Evolutionary conservation across 2,113 vertebrate species (phyloP), one percentile per base, ranked within the genome.

Genomic region (Eudyptes chrysolophus): DNA sequence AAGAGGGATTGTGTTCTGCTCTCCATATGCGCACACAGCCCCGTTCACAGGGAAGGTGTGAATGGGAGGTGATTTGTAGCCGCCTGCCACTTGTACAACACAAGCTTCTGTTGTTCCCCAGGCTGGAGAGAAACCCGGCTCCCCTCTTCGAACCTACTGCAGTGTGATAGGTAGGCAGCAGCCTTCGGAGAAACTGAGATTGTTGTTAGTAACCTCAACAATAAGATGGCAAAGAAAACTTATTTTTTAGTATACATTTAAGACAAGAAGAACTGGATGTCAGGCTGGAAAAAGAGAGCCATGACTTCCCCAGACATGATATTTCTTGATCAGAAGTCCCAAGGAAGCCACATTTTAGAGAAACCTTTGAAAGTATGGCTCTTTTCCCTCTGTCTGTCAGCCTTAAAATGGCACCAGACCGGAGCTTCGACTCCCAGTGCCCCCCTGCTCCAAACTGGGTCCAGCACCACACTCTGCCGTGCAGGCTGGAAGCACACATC

Each of bases 101-200:
- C 86, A 94, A 49, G 48, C 68, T 86, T 54, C 72, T 87, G 29
- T 93, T 95, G 79, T 96, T 92, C 88, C 84, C 49, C 79, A 60
- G 78, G 13, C 42, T 83, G 69, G 18, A 42, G 32, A 38, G 87
- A 89, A 84, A 85, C 62, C 38, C 8, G 3, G 11, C 44, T 79
- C 14, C 70, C 48, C 58, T 76, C 46, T 84, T 21, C 44, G 13
- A 52, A n/a, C 49, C 30, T 52, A 29, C 32, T 55, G 57, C 77
- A 77, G 48, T 74, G 58, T 10, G 18, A 62, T 19, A 81, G 52
- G 52, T 78, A 82, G 27, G 48, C 57, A 75, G 64, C 65, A 87
- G n/a, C n/a, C 55, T 82, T 81, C 10, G 12, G 78, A 49, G 40
- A 52, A 27, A n/a, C 48, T 26, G 60, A 55, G n/a, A 12, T 60